These are phyloP conservation scores for Steinernema feltiae DNA, from an alignment of 1,140 invertebrate species.

Conservation along the genomic window DNA sequence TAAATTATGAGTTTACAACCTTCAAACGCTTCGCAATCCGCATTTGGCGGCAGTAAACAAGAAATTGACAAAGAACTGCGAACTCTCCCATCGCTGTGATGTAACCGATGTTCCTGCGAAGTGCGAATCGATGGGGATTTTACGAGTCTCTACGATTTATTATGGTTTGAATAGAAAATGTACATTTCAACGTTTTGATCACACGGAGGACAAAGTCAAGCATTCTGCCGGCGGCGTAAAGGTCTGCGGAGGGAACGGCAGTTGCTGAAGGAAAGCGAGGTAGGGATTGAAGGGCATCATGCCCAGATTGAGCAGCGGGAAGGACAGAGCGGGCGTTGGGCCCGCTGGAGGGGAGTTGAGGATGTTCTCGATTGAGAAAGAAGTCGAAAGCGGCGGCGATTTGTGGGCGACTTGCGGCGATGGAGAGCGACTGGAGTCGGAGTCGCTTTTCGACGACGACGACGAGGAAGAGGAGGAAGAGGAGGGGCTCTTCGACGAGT, in stretches of 20 bases:
- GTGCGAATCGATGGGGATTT: not conserved
- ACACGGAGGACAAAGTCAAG: not conserved
- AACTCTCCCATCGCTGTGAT: conserved; percentile 10
- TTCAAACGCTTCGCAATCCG: not conserved
- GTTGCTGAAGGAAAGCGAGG: not conserved
- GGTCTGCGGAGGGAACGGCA: not conserved
- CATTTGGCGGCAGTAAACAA: not conserved
- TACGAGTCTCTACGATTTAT: not conserved
- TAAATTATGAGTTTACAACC: not conserved
- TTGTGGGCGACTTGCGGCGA: not conserved
- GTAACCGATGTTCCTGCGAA: not conserved
- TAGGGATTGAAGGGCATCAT: not conserved
- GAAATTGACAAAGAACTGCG: not conserved
- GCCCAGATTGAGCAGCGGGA: not conserved
- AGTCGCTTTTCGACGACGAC: not conserved
- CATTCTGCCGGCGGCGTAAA: not conserved
- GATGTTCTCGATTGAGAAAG: not conserved
- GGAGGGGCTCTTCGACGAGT: not conserved
- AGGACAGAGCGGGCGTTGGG: not conserved
- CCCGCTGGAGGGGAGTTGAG: not conserved
- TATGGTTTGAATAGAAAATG: not conserved
- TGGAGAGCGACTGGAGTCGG: not conserved
- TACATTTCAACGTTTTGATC: not conserved
- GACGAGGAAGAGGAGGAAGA: not conserved
- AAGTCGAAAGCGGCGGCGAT: not conserved